phyloP scores from a whole-genome alignment of 2,888 invertebrate species.

The Acronicta psi region DNA sequence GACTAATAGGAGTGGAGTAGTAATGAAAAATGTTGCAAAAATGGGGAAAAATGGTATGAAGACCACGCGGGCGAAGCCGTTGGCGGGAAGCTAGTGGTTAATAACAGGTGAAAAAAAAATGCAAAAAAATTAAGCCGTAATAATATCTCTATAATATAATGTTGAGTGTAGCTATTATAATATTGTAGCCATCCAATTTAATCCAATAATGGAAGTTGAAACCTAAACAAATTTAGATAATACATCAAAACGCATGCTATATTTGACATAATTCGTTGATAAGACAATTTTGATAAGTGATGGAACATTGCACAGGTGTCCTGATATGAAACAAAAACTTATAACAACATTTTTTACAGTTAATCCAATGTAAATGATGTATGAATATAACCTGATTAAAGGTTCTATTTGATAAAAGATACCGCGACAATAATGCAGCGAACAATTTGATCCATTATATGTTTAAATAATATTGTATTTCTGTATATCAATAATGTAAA shows the following conservation, averaged over 20 bases:
- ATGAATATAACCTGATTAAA: constrained; percentile 5
- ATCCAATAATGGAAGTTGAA: constrained; percentile 9
- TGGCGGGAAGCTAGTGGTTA: no score
- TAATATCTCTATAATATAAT: no score
- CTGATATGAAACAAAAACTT: constrained; percentile 13
- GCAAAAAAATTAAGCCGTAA: no score
- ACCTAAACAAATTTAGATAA: constrained; percentile 6
- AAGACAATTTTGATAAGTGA: constrained; percentile 22
- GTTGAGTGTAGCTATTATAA: no score
- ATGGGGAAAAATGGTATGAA: no score
- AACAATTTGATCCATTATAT: background rate
- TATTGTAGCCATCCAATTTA: background rate
- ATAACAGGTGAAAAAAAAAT: no score
- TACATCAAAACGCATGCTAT: constrained; percentile 11
- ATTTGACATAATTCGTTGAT: constrained; percentile 18
- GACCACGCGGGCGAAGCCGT: no score
- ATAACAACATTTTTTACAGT: constrained; percentile 14
- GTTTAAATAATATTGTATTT: no score
- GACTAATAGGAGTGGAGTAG: no score
- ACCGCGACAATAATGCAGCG: background rate
- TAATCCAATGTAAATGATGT: background rate
- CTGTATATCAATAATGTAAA: no score
- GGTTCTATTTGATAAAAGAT: background rate
- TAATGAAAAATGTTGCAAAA: no score
- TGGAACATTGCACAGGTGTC: background rate